phyloP scores from a whole-genome alignment of 2,113 vertebrate genomes.

The Hemiscyllium ocellatum region DNA sequence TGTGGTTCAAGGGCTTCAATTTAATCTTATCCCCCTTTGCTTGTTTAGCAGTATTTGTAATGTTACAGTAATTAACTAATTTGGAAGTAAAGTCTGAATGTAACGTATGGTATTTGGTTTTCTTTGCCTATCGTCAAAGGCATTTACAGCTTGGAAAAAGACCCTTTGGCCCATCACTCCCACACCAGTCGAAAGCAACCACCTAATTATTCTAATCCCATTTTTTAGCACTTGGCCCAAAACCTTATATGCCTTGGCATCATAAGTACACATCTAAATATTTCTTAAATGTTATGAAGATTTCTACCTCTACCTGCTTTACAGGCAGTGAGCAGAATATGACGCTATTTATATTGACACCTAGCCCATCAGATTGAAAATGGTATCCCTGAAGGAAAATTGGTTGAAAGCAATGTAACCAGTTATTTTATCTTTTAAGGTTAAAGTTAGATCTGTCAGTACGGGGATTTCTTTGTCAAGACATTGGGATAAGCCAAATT shows the following conservation, averaged over 20 bases:
- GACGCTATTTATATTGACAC: background rate
- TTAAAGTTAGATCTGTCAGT: background rate
- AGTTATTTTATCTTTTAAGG: slow-evolving; percentile 5
- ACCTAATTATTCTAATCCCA: no score
- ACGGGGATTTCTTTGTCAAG: background rate
- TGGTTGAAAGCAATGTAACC: background rate
- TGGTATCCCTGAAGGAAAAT: slow-evolving; percentile 20
- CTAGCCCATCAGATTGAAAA: background rate
- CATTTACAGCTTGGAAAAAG: no score
- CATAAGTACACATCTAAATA: no score
- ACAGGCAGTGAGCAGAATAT: background rate
- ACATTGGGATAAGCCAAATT: background rate
- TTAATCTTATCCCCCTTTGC: background rate
- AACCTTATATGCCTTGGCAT: no score
- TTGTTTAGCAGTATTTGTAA: background rate
- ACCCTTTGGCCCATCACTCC: no score
- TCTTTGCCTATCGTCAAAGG: background rate
- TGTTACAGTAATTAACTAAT: background rate
- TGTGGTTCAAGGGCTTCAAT: background rate
- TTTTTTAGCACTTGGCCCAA: no score
- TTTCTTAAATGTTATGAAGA: no score
- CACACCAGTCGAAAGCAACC: no score
- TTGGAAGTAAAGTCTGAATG: background rate
- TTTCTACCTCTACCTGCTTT: no score
- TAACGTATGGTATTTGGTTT: no score